A percentile compares a stretch with the other conserved stretches of the same genome.
Evolutionary conservation across 2,113 vertebrate species (phyloP).

Genomic region (Poecile atricapillus): DNA sequence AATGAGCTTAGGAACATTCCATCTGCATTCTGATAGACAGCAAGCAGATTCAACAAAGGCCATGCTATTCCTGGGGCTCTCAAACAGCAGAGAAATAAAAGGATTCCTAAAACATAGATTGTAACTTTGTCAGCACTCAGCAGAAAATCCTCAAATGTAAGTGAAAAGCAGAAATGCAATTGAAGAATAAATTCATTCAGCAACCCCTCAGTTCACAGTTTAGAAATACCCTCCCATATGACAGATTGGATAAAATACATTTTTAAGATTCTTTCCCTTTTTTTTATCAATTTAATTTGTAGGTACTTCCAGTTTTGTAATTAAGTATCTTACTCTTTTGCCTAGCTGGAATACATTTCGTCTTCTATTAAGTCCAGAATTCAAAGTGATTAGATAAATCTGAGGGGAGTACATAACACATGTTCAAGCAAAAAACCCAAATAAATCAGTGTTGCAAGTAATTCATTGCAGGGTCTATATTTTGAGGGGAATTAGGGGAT

Average conservation of each 20-base stretch:
- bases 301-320: not conserved
- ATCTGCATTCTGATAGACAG: not conserved
- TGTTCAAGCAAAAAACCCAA: not conserved
- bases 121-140: not conserved
- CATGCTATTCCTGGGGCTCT: not conserved
- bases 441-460: not conserved
- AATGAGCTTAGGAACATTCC: not conserved
- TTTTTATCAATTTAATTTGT: not conserved
- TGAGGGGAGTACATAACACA: not conserved
- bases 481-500: not conserved
- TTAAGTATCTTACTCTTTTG: not conserved
- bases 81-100: not conserved
- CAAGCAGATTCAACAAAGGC: not conserved
- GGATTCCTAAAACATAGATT: not conserved
- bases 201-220: not conserved
- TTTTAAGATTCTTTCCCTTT: not conserved
- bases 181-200: not conserved
- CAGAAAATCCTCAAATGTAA: not conserved
- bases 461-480: not conserved
- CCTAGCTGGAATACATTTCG: not conserved
- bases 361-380: not conserved
- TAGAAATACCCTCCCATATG: not conserved
- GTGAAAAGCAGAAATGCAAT: not conserved
- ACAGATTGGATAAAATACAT: not conserved
- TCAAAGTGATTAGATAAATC: not conserved